Evolutionary conservation across 2,888 invertebrate species (phyloP), one percentile per base, ranked within the genome.

Genomic region (Eupithecia subfuscata): DNA sequence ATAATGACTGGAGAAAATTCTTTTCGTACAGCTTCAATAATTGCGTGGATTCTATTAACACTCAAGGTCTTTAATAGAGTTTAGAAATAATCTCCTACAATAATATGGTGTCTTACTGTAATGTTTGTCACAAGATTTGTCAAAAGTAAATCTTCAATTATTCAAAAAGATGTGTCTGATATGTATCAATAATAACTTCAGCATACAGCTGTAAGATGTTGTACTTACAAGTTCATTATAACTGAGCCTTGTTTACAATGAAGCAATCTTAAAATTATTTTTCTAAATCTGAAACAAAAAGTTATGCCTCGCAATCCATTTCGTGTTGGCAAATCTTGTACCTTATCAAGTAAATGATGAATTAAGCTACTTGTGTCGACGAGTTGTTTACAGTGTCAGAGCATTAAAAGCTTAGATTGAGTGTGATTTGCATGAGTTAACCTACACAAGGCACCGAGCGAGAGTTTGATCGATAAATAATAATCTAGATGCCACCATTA

Each of bases 301-400:
- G 76, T 73, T 64, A 34, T 76, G 69, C 84, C 88, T 88, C 87
- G 85, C 81, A 76, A 82, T 84, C 75, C 78, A 83, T 83, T 86
- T 88, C 87, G 85, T 89, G 88, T 90, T 90, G 90, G 89, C 88
- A 89, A 90, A 89, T 87, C 80, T 75, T 25, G 78, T 78, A 84
- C 82, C 87, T 80, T 84, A 80, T 83, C 60, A 85, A 85, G 85
- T 87, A 86, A 87, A 87, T 85, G 84, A 79, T 85, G 84, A 83
- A 84, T 25, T 76, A 77, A 52, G 75, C 73, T 71, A 75, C 77
- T 80, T 78, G 79, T 80, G 76, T 73, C 81, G 68, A 70, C 78
- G 69, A 79, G 79, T 77, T 77, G 71, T 75, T 78, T 77, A 81
- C 80, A 75, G 77, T 78, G 64, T 63, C 30, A n/a, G 30, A 45